Evolutionary conservation across 2,888 invertebrate species (phyloP), one percentile per base, ranked within the genome.

Genomic region (Endotricha flammealis): DNA sequence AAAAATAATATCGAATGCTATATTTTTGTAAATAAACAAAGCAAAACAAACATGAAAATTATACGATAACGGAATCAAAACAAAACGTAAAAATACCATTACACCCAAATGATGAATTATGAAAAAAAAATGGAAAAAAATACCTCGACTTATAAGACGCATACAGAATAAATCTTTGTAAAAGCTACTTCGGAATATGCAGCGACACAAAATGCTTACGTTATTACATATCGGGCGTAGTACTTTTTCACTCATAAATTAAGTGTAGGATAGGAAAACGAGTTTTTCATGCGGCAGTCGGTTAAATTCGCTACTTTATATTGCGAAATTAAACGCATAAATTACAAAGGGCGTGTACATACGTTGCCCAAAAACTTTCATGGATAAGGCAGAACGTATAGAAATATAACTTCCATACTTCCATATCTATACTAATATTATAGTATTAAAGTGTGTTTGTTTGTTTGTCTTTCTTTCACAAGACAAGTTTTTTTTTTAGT

Each of bases 301-400:
- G 75, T 72, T 73, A 66, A 68, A 71, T 59, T 66, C 58, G 55
- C 59, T 64, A 70, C 74, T 74, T 74, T 73, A 72, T 70, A 72
- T 72, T 62, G 73, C 71, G 66, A 81, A 83, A 85, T 85, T 79
- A 80, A 83, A 83, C 68, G 42, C 82, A 82, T 85, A 85, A 85
- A 83, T 85, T 76, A 74, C 71, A 46, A 50, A 41, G 50, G 52
- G 41, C 44, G 50, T n/a, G n/a, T n/a, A n/a, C n/a, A 51, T 53
- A 57, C 48, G 45, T 46, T 41, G 44, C 29, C 36, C 20, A 23
- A 42, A 47, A 35, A 27, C 7, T 12, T n/a, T n/a, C n/a, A n/a
- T n/a, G n/a, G n/a, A n/a, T n/a, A n/a, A n/a, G n/a, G n/a, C n/a
- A n/a, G n/a, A n/a, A n/a, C n/a, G n/a, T n/a, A n/a, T n/a, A n/a